phyloP scores from a whole-genome alignment of 2,113 vertebrate species.

The Tetrax tetrax region DNA sequence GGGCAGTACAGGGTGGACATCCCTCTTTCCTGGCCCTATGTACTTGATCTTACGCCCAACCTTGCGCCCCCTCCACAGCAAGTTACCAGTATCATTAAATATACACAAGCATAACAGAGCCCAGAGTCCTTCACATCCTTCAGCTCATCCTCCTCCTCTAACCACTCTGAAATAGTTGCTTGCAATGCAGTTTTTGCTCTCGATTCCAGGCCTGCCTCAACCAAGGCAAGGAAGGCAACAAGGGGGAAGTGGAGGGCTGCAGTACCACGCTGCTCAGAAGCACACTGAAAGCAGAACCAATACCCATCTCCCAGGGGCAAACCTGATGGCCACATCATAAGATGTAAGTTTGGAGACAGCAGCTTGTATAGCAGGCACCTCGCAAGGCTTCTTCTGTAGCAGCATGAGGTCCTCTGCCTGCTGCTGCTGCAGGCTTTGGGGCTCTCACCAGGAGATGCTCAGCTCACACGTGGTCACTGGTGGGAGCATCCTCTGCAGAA shows the following conservation, averaged over 20 bases:
- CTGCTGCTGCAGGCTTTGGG: too few species aligned
- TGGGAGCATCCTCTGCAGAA: accelerated
- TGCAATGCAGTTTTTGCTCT: neutral
- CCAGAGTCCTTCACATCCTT: neutral
- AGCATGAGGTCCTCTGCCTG: too few species aligned
- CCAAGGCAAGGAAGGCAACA: neutral
- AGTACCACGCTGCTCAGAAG: neutral
- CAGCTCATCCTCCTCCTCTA: neutral
- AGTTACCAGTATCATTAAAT: neutral
- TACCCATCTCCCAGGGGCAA: neutral
- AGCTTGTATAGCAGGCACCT: neutral
- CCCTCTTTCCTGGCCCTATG: neutral
- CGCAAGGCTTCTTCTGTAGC: neutral
- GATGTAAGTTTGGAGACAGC: neutral
- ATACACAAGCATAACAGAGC: neutral
- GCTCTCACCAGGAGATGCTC: neutral
- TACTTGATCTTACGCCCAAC: neutral
- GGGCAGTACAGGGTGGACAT: neutral
- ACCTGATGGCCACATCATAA: accelerated
- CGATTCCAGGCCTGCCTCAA: neutral
- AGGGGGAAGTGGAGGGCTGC: too few species aligned
- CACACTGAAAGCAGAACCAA: neutral
- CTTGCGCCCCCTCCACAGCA: neutral
- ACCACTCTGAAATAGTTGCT: neutral
- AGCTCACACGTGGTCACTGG: neutral